A percentile compares a stretch with the other conserved stretches of the same genome.
Conservation (phyloP, 2,797 vertebrate genomes). For the Acipenser transmontanus region DNA sequence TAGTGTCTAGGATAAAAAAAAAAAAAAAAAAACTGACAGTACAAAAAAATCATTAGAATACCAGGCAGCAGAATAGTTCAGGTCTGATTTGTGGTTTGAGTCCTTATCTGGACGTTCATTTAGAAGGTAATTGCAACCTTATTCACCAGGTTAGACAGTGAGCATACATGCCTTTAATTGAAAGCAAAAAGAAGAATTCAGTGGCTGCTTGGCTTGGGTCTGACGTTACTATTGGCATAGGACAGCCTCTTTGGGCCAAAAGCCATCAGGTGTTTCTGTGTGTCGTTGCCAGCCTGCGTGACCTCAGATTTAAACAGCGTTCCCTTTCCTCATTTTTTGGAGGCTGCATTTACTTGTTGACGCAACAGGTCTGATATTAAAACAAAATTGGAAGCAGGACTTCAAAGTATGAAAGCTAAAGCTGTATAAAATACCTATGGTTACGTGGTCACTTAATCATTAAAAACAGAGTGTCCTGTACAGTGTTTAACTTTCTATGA, state of each 20-base stretch:
- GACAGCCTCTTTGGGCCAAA: slow-evolving; percentile 12
- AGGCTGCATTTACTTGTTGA: slow-evolving; percentile 1
- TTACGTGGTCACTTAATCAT: too few relatives aligned
- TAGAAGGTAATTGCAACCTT: background rate
- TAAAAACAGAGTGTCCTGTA: too few relatives aligned
- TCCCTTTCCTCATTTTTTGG: background rate
- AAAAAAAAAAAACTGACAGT: too few relatives aligned
- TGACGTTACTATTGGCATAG: slow-evolving; percentile 20
- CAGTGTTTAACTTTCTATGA: too few relatives aligned
- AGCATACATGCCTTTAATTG: background rate
- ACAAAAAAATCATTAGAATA: too few relatives aligned
- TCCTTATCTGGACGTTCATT: slow-evolving; percentile 1
- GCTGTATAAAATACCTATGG: background rate
- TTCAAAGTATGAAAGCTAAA: background rate
- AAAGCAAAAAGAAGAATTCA: background rate
- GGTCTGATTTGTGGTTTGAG: background rate
- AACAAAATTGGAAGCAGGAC: too few relatives aligned
- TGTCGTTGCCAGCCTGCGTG: slow-evolving; percentile 12
- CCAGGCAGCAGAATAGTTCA: background rate
- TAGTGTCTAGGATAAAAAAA: too few relatives aligned
- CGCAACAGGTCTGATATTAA: too few relatives aligned
- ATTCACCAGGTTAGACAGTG: background rate
- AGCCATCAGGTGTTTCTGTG: slow-evolving; percentile 18
- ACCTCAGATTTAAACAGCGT: background rate
- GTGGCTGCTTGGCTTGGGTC: background rate